Base-by-base conservation (phyloP, 2,113 vertebrate genomes). In the Agapornis roseicollis region DNA sequence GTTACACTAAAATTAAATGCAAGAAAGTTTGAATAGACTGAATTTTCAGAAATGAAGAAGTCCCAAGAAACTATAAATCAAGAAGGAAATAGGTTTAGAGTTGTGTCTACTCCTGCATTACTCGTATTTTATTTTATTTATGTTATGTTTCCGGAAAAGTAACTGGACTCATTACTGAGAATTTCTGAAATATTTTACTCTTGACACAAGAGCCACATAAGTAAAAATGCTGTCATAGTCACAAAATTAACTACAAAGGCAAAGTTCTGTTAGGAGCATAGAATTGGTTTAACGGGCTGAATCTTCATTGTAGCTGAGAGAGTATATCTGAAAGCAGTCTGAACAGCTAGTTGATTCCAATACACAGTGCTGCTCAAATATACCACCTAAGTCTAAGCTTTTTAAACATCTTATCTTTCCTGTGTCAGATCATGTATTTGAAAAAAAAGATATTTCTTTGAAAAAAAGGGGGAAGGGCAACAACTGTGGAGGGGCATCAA, bases 1-100 rank as follows among this genome's bases (percentile, higher is more conserved):
- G 50, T 55, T 94, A 85, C 52, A 88, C 88, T 91, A 68, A 95
- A 85, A 94, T 90, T 96, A 96, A 80, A 85, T 65, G 58, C 61
- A 70, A 87, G 58, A 74, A 95, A 93, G 50, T 94, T 94, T 87
- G 78, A 89, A 94, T 53, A 93, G 50, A 47, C 10, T 64, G 64
- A 78, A 65, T 90, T 82, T 88, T 88, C 72, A 90, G 82, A 83
- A 88, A 85, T 50, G 13, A 85, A 65, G 20, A 64, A 42, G 44
- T 80, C 8, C 11, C 63, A 70, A 49, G 39, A 78, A 93, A 64
- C 17, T 71, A 68, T 82, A 91, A 71, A 88, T 78, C 74, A 73
- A 3, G 37, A 84, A 68, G 6, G 20, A 19, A 44, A 31, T 52
- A 53, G 19, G 2, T 82, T 94, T 93, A 53, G 23, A 44, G 5